A percentile compares a stretch with the other conserved stretches of the same genome.
These are phyloP conservation scores for Leucoraja ocellata DNA, from an alignment of 2,797 vertebrate species.

Conservation along the genomic window DNA sequence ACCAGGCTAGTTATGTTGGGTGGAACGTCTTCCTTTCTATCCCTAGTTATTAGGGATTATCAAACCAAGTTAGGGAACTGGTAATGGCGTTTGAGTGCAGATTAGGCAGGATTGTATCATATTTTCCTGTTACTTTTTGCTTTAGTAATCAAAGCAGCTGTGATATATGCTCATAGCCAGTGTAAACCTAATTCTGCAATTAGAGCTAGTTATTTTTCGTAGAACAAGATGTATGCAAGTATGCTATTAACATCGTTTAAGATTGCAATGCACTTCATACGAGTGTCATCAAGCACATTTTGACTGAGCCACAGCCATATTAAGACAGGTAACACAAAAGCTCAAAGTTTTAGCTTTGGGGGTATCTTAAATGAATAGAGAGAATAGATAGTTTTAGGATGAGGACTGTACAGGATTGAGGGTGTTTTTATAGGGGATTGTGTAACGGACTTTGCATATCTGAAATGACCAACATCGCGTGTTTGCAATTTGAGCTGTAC, in stretches of 20 bases:
- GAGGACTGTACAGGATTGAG: neutral
- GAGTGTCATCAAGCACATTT: too few relatives aligned
- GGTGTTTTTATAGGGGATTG: neutral
- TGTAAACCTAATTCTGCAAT: neutral
- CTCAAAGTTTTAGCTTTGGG: too few relatives aligned
- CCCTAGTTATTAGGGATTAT: neutral
- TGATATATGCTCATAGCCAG: neutral
- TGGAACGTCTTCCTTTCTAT: too few relatives aligned
- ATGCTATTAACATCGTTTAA: too few relatives aligned
- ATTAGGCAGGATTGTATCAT: neutral
- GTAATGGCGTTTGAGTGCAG: neutral
- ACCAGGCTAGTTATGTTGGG: neutral
- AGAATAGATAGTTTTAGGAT: too few relatives aligned
- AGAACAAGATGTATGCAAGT: neutral
- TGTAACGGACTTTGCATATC: neutral
- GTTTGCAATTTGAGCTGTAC: too few relatives aligned
- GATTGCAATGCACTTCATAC: too few relatives aligned
- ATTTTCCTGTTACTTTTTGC: neutral
- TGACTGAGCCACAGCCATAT: too few relatives aligned
- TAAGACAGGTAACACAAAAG: too few relatives aligned
- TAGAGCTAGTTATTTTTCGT: neutral
- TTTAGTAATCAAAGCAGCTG: neutral
- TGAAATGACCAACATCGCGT: too few relatives aligned
- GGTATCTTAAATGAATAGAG: too few relatives aligned
- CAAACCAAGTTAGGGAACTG: neutral